Conservation (phyloP, 2,113 vertebrate species). For the Dunckerocampus dactyliophorus region DNA sequence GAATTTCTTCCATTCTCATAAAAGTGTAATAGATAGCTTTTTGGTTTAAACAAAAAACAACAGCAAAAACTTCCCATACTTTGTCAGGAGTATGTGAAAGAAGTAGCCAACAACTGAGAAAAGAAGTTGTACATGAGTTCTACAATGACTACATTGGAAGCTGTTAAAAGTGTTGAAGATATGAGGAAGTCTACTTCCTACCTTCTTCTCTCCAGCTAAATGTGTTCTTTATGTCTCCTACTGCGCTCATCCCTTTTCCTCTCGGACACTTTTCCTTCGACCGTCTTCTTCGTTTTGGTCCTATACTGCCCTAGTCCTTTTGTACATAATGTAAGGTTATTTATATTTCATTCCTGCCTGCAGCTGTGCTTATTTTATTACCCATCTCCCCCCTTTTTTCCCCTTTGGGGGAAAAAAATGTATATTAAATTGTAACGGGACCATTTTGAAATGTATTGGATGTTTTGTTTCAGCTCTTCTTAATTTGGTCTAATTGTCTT, state of each 20-base stretch:
- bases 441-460: constrained; percentile 71
- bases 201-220: constrained; percentile 7
- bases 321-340: constrained; percentile 79
- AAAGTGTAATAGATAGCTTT: not conserved
- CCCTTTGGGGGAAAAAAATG: constrained; percentile 29
- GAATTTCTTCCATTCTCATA: constrained; percentile 5
- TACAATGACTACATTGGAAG: not conserved
- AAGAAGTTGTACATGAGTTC: not conserved
- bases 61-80: not conserved
- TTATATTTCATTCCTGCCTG: constrained; percentile 74
- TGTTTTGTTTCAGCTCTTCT: constrained; percentile 60
- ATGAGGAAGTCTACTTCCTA: constrained; percentile 7
- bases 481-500: constrained; percentile 68
- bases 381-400: constrained; percentile 1
- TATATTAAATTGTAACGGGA: constrained; percentile 75
- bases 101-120: not conserved
- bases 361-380: constrained; percentile 58
- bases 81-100: not conserved
- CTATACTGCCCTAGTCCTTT: constrained; percentile 39
- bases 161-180: not conserved
- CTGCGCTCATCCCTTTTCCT: constrained; percentile 15
- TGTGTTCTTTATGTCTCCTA: constrained; percentile 17
- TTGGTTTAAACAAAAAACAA: constrained; percentile 1
- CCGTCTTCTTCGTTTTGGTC: constrained; percentile 19
- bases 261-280: constrained; percentile 19